These are phyloP conservation scores for Argopecten irradians DNA, from an alignment of 1,140 invertebrate species.

Conservation along the genomic window DNA sequence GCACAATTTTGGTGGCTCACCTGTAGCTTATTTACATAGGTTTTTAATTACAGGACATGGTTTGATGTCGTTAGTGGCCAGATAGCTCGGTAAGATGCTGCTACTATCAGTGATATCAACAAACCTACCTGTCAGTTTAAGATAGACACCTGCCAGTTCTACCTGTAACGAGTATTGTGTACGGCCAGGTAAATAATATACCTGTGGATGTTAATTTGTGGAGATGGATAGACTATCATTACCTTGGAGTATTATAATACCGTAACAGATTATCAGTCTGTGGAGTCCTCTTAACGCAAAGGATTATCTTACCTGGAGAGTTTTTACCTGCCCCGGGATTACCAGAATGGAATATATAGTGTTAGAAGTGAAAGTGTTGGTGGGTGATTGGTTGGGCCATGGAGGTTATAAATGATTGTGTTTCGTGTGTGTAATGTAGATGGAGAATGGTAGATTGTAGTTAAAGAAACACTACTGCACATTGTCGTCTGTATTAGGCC, in stretches of 20 bases:
- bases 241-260: not conserved
- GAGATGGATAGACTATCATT: constrained; percentile 10
- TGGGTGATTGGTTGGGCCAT: not conserved
- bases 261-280: not conserved
- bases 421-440: constrained; percentile 21
- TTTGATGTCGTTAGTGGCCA: constrained; percentile 8
- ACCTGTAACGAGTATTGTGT: constrained; percentile 21
- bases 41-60: constrained; percentile 22
- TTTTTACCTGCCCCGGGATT: not conserved
- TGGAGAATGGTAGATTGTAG: constrained; percentile 15
- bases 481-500: not conserved
- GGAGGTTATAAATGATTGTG: not conserved
- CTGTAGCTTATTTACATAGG: not conserved
- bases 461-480: not conserved
- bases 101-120: not conserved
- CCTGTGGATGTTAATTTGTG: not conserved
- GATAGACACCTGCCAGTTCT: constrained; percentile 12
- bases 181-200: constrained; percentile 10
- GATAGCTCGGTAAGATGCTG: not conserved
- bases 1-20: not conserved
- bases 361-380: not conserved
- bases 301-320: not conserved
- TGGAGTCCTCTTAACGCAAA: not conserved
- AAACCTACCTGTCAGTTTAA: not conserved
- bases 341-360: not conserved